Base-by-base conservation (phyloP, 2,888 invertebrate genomes). In the Scaptomyza caliginosa region DNA sequence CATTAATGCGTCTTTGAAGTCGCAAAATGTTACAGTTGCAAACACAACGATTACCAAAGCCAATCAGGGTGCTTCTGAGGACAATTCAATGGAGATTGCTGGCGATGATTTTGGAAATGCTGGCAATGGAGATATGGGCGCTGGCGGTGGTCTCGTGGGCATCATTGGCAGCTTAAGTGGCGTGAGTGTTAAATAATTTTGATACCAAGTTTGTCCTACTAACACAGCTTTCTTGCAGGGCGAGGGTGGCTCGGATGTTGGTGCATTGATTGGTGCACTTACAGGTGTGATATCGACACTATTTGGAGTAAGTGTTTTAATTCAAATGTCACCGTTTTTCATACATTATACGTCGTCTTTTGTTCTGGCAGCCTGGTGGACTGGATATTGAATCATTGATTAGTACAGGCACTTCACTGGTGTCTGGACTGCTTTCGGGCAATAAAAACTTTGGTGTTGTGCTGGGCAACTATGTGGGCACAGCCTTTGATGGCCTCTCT, bases 231-330 rank as follows among this genome's bases (percentile, higher is more conserved):
- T 11, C 13, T 46, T 49, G 5, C 42, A 91, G 91, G 91, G 91
- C 19, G 92, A 91, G 59, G 91, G 89, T 26, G 92, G 91, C 13
- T 91, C 91, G 6, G 92, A 92, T 77, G 77, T 92, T 38, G 91
- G 91, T 0, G 91, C 91, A 1, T 54, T 92, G n/a, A 83, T 91
- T 51, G 92, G 92, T 3, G 91, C 91, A 0, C 59, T 92, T 0
- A 90, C 91, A 2, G 91, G 91, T 16, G 64, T 91, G 1, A 80
- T 92, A 13, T 88, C 90, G 8, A 90, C 89, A 8, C 65, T 92
- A 16, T 91, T 92, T 72, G 91, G 91, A 7, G 91, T 91, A 84
- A 86, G 77, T 77, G 17, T 8, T 2, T 5, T 10, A 10, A 24
- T 6, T 16, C 5, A 11, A 36, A 4, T 3, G 3, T 3, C 2